Evolutionary conservation across 2,888 invertebrate species (phyloP), one percentile per base, ranked within the genome.

Genomic region (Lasioglossum zephyrum): DNA sequence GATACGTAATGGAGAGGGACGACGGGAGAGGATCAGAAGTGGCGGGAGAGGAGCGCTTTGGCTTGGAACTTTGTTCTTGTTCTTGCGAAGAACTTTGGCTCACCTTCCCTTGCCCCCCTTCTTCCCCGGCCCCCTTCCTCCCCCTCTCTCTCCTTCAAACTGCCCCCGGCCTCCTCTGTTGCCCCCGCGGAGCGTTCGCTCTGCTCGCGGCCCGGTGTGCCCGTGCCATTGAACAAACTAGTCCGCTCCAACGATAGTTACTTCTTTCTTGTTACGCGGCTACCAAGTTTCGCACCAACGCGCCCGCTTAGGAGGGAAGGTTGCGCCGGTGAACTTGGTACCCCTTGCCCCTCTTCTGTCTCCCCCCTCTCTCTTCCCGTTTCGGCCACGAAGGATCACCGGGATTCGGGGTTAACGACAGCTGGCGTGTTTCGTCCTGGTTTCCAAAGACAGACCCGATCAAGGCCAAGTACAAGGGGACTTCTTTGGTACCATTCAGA

Each of bases 201-300:
- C 41, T n/a, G 72, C 72, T 73, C 73, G 73, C 77, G 73, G 75
- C 89, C 91, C 63, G 63, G 63, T 18, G 63, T 63, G 63, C 63
- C 63, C 92, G 93, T 94, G 92, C 94, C 94, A 94, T 94, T 94
- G 94, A 94, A 94, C 94, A 93, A 94, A 95, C 94, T 95, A 94
- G 93, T 93, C 93, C 89, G 92, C 92, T 92, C 90, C 91, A 92
- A 92, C 93, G 93, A 93, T 94, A 94, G 94, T 95, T 94, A 94
- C 94, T 94, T 94, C 94, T 95, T 94, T 95, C 94, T 94, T 94
- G 93, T 94, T 94, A 93, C 92, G 92, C 91, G 92, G 92, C 92
- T 92, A 92, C 92, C 92, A 92, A 94, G 93, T 94, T 94, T 94
- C 92, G 91, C 92, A 92, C 93, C 93, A 92, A 92, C 91, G 90